Conservation (phyloP, 2,797 vertebrate genomes). For the Sebastes elongatus region DNA sequence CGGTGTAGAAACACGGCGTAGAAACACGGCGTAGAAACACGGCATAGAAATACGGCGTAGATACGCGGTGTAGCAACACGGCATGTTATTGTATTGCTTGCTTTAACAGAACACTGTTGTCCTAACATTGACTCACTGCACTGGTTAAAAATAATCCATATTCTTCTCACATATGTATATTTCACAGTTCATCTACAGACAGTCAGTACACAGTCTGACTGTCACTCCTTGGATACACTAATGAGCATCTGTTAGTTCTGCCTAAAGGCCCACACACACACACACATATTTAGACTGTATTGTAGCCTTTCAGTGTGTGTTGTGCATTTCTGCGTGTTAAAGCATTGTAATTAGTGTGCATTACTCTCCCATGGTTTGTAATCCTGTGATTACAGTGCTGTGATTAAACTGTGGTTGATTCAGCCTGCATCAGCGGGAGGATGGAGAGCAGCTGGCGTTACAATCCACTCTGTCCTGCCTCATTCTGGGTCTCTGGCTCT, state of each 20-base stretch:
- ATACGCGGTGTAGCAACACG: no score
- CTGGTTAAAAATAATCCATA: neutral
- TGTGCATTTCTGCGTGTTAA: slow-evolving; percentile 14
- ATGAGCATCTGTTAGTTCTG: slow-evolving; percentile 58
- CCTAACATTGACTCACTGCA: neutral
- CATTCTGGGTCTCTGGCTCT: slow-evolving; percentile 49
- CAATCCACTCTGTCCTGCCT: slow-evolving; percentile 17
- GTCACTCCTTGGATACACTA: slow-evolving; percentile 34
- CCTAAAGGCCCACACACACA: slow-evolving; percentile 8
- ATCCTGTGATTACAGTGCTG: slow-evolving; percentile 74
- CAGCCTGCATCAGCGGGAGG: slow-evolving; percentile 48
- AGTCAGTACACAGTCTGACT: neutral
- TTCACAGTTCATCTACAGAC: neutral
- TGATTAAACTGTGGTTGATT: slow-evolving; percentile 73
- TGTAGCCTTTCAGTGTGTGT: neutral
- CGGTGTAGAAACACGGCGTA: no score
- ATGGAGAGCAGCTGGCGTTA: slow-evolving; percentile 50
- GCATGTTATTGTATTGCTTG: neutral
- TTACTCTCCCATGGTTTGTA: slow-evolving; percentile 67
- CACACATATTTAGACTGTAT: slow-evolving; percentile 24
- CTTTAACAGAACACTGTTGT: neutral
- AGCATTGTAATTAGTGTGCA: slow-evolving; percentile 64
- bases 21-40: no score
- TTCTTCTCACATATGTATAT: neutral
- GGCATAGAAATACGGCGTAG: no score